Evolutionary conservation across 2,113 vertebrate genomes (phyloP).

Genomic region (Trichechus manatus): DNA sequence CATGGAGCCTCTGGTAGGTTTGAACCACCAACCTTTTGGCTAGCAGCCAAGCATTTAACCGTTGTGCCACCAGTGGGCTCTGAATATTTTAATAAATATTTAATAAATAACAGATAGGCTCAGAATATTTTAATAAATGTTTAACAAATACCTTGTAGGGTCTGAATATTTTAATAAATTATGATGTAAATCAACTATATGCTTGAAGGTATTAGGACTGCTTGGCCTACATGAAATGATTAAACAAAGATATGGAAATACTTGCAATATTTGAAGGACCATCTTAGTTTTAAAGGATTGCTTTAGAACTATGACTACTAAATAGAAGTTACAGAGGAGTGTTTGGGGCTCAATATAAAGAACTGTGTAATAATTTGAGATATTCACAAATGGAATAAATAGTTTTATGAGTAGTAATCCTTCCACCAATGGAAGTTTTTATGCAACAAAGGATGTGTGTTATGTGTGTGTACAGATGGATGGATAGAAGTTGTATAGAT

Average conservation of each 20-base stretch:
- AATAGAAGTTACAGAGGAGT: not conserved
- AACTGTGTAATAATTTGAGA: no score
- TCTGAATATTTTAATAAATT: not conserved
- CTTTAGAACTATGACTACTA: not conserved
- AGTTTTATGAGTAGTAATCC: not conserved
- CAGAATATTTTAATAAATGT: no score
- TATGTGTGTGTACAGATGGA: not conserved
- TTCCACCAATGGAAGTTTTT: not conserved
- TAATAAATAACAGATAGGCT: not conserved
- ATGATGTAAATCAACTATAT: not conserved
- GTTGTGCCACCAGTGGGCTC: no score
- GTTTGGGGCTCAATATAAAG: not conserved
- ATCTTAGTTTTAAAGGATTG: not conserved
- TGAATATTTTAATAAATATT: no score
- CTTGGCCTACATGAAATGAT: not conserved
- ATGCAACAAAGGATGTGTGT: not conserved
- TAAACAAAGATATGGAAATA: not conserved
- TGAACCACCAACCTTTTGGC: no score
- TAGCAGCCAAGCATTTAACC: no score
- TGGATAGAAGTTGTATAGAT: not conserved
- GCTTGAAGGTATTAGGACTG: not conserved
- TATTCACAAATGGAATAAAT: not conserved
- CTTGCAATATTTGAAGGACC: no score
- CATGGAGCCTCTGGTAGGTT: no score
- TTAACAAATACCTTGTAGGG: not conserved